phyloP scores from a whole-genome alignment of 2,888 invertebrate species.

The Cephonodes hylas region DNA sequence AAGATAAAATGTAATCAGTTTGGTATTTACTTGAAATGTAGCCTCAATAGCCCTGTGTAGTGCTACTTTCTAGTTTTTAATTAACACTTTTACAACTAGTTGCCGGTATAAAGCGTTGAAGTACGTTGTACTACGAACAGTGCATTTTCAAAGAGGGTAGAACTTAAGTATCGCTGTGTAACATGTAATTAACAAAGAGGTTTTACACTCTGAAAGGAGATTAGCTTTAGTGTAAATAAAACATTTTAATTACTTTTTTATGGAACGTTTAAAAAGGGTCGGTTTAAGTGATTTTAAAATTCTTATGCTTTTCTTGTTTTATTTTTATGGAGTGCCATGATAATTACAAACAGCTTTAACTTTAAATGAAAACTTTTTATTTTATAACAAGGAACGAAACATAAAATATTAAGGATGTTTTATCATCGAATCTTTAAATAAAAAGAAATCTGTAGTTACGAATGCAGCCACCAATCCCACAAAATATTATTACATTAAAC shows the following conservation, averaged over 20 bases:
- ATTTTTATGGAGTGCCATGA: neutral
- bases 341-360: neutral
- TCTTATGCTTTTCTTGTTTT: neutral
- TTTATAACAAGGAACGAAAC: no score
- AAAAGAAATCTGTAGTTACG: no score
- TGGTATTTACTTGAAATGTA: neutral
- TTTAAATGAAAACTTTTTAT: no score
- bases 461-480: no score
- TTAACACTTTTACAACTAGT: neutral
- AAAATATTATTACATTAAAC: no score
- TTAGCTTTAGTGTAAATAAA: neutral
- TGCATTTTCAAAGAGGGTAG: neutral
- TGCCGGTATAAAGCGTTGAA: neutral
- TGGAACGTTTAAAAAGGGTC: neutral
- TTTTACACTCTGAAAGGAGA: neutral
- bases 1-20: neutral
- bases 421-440: no score
- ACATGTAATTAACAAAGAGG: slow-evolving; percentile 1
- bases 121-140: neutral
- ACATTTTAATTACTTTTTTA: neutral
- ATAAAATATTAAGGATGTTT: no score
- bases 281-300: neutral
- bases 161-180: neutral
- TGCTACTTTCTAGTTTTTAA: neutral
- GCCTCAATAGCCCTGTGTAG: no score